A percentile compares a stretch with the other conserved stretches of the same genome.
phyloP scores from a whole-genome alignment of 2,888 invertebrate genomes.

The Brachyopa scutellaris region DNA sequence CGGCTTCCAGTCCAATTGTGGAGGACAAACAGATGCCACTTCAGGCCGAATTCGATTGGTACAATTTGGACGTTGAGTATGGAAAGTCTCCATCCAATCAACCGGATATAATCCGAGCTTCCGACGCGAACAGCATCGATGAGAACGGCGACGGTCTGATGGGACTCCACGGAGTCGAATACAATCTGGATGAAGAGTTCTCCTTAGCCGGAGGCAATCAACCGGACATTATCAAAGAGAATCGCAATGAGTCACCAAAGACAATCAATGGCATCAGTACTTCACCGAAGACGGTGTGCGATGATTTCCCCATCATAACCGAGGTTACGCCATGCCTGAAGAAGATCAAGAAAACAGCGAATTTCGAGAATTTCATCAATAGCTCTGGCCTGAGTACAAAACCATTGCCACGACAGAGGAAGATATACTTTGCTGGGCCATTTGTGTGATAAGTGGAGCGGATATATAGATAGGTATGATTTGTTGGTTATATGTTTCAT shows the following conservation, averaged over 20 bases:
- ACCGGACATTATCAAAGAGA: conserved; percentile 74
- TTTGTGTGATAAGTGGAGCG: conserved; percentile 77
- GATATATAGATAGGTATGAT: conserved; percentile 11
- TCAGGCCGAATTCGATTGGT: conserved; percentile 82
- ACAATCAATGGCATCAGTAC: conserved; percentile 25
- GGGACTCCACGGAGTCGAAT: conserved; percentile 79
- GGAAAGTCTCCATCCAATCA: conserved; percentile 76
- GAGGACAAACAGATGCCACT: conserved; percentile 76
- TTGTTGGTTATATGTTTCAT: background rate
- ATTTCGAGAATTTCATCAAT: conserved; percentile 80
- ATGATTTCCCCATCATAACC: conserved; percentile 58
- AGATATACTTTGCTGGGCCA: conserved; percentile 81
- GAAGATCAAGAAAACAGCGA: conserved; percentile 73
- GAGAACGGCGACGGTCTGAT: conserved; percentile 74
- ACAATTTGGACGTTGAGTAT: conserved; percentile 81
- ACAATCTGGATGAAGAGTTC: conserved; percentile 81
- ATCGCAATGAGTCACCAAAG: conserved; percentile 63
- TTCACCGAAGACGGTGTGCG: conserved; percentile 61
- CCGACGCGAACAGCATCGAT: conserved; percentile 73
- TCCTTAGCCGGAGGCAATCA: conserved; percentile 74
- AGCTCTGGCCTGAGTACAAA: conserved; percentile 79
- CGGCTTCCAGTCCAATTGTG: conserved; percentile 35
- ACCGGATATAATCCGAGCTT: conserved; percentile 74
- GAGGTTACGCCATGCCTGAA: conserved; percentile 65
- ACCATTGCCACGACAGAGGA: conserved; percentile 80